phyloP scores from a whole-genome alignment of 2,113 vertebrate genomes.

The Melanostigma gelatinosum region DNA sequence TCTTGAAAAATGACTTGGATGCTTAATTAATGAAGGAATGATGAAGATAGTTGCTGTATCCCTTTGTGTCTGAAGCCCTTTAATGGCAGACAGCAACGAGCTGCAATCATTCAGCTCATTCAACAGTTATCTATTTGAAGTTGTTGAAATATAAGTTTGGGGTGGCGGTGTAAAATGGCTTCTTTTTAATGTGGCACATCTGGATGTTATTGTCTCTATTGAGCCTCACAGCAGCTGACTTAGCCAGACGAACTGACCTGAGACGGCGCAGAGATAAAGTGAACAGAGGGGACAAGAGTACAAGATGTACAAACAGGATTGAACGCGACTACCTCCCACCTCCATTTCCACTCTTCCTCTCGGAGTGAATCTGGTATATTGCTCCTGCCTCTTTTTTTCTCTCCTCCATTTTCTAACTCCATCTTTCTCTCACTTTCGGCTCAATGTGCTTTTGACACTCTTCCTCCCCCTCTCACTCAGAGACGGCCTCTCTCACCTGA shows the following conservation, averaged over 20 bases:
- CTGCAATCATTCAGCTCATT: not conserved
- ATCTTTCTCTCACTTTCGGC: slow-evolving; percentile 42
- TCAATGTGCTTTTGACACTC: slow-evolving; percentile 63
- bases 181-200: slow-evolving; percentile 28
- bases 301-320: slow-evolving; percentile 47
- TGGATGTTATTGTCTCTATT: slow-evolving; percentile 44
- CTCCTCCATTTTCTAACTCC: slow-evolving; percentile 12
- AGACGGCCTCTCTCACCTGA: slow-evolving; percentile 80
- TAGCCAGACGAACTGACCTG: slow-evolving; percentile 56
- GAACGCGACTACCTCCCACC: slow-evolving; percentile 27
- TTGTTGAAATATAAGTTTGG: not conserved
- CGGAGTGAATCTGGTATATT: slow-evolving; percentile 42
- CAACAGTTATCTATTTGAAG: not conserved
- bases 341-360: slow-evolving; percentile 55
- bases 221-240: slow-evolving; percentile 48
- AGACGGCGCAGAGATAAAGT: slow-evolving; percentile 50
- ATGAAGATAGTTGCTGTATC: slow-evolving; percentile 5
- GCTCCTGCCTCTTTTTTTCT: slow-evolving; percentile 10
- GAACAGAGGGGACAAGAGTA: slow-evolving; percentile 49
- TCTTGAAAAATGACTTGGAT: slow-evolving; percentile 4
- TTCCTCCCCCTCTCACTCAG: slow-evolving; percentile 54
- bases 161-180: slow-evolving; percentile 9
- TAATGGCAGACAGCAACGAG: not conserved
- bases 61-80: not conserved
- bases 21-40: not conserved